These are phyloP conservation scores for Oscheius myriophilus DNA, from an alignment of 2,888 invertebrate genomes.

Conservation along the genomic window DNA sequence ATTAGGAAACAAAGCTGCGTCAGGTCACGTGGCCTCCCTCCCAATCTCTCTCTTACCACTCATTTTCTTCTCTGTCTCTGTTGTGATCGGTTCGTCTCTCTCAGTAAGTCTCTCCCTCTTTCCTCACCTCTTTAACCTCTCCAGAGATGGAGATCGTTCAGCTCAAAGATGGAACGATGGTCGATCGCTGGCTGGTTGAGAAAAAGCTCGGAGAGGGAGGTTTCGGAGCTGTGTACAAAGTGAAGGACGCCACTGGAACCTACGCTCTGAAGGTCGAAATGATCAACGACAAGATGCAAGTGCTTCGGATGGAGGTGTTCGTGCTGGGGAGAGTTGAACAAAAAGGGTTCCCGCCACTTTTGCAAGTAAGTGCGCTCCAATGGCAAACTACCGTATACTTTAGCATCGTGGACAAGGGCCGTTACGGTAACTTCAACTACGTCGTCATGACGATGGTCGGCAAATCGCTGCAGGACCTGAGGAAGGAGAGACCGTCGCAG, in stretches of 20 bases:
- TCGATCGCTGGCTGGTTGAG: constrained; percentile 58
- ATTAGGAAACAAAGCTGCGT: too few species aligned
- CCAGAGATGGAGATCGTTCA: too few species aligned
- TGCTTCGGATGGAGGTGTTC: constrained; percentile 68
- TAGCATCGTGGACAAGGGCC: constrained; percentile 68
- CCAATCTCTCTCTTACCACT: too few species aligned
- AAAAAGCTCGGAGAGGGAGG: constrained; percentile 67
- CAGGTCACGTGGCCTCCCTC: too few species aligned
- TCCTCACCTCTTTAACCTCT: too few species aligned
- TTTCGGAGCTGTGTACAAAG: constrained; percentile 65
- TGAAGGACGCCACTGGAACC: constrained; percentile 51
- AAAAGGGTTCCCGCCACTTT: constrained; percentile 64
- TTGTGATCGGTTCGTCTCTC: too few species aligned
- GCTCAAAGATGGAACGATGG: not conserved
- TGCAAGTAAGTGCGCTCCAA: too few species aligned
- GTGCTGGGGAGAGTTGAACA: constrained; percentile 63
- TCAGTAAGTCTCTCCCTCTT: too few species aligned
- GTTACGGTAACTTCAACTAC: constrained; percentile 64
- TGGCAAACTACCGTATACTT: too few species aligned
- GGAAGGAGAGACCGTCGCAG: constrained; percentile 44
- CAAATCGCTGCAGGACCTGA: constrained; percentile 54
- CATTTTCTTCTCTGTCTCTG: too few species aligned
- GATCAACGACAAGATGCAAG: constrained; percentile 59
- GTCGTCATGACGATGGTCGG: constrained; percentile 67
- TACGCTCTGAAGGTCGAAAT: constrained; percentile 65